These are phyloP conservation scores for Scleropages formosus DNA, from an alignment of 2,797 vertebrate genomes.

Conservation along the genomic window DNA sequence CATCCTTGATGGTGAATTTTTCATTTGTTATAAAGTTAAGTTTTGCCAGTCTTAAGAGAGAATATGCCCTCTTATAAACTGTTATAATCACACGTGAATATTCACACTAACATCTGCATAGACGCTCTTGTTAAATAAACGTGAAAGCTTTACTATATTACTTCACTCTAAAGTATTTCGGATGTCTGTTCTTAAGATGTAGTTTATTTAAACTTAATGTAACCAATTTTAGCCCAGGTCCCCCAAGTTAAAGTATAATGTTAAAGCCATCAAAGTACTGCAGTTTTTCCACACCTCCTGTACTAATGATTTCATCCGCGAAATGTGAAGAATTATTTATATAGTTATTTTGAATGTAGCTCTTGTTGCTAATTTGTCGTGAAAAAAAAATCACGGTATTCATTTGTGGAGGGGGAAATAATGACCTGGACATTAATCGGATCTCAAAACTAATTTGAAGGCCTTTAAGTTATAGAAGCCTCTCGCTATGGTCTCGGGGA, in stretches of 20 bases:
- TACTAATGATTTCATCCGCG: background rate
- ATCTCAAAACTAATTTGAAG: too few species aligned
- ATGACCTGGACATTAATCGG: too few species aligned
- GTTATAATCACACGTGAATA: background rate
- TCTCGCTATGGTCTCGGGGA: too few species aligned
- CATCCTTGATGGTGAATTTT: background rate
- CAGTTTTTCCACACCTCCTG: too few species aligned
- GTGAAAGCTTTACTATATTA: background rate
- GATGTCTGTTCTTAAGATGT: background rate
- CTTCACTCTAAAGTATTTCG: background rate
- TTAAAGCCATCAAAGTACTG: background rate
- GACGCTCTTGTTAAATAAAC: background rate
- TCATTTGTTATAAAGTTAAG: background rate
- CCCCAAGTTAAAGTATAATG: too few species aligned
- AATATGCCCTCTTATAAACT: background rate
- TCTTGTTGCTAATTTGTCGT: too few species aligned
- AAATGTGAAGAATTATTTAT: background rate
- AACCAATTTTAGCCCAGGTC: background rate
- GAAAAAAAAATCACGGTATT: too few species aligned
- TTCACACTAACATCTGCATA: background rate
- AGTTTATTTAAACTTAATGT: background rate
- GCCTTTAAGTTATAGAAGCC: too few species aligned
- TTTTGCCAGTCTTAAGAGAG: conserved; percentile 11
- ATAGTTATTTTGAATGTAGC: background rate
- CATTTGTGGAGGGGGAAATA: too few species aligned